Base-by-base conservation (phyloP, 2,797 vertebrate genomes). In the Syndactyla subalaris region DNA sequence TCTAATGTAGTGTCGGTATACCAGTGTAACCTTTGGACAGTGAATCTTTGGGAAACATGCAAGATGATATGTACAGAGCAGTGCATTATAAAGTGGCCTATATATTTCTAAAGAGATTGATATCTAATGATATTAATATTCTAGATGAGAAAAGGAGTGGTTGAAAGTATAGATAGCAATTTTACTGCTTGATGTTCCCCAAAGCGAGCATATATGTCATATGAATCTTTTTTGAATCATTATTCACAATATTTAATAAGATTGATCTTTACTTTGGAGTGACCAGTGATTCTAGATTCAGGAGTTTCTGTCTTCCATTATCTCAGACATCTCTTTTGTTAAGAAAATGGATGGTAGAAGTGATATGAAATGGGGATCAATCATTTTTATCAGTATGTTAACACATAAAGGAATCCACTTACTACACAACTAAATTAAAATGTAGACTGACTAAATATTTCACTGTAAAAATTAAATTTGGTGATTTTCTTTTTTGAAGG, bases 241-340 rank as follows among this genome's bases (percentile, higher is more conserved):
- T 92, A 89, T 78, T 88, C 55, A 70, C 29, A 76, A 12, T 17
- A 70, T 46, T 93, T 89, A 81, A 68, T 52, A 67, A 39, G 23
- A 81, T 27, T 81, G 46, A 94, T 92, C 58, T 80, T 73, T 82
- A 77, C 65, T 85, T 91, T 94, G 58, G 43, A 95, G 46, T 89
- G 79, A 86, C 70, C 92, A 81, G 23, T 13, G 15, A 73, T 34
- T 88, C 70, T 74, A 80, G 62, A 88, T 89, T 74, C 49, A 62
- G 15, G 24, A 68, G 23, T 59, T 85, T 81, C 73, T 81, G 20
- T 57, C 73, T 95, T 75, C 65, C 54, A 77, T 85, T 95, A 92
- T 83, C 49, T 78, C 55, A 92, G 43, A 63, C 23, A 84, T 78
- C 39, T 39, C 15, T 77, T 95, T 87, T 67, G 52, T 91, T 90